Conservation (phyloP, 2,113 vertebrate genomes). For the Muscicapa adusta region DNA sequence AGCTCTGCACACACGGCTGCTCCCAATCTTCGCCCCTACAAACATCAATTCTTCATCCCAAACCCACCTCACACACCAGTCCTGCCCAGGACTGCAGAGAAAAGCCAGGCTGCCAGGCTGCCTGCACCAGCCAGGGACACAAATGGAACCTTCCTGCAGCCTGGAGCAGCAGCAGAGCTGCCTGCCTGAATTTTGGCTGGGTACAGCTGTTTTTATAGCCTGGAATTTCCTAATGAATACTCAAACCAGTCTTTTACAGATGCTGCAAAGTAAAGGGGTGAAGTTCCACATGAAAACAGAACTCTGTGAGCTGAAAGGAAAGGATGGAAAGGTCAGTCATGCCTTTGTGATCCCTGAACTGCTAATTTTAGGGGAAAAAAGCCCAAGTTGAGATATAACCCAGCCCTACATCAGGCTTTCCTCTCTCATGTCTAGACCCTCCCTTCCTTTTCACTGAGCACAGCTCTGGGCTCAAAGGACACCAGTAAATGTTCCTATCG, state of each 20-base stretch:
- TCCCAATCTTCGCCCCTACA: neutral
- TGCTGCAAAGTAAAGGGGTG: slow-evolving; percentile 79
- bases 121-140: neutral
- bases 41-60: neutral
- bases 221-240: slow-evolving; percentile 27
- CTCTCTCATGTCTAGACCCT: neutral
- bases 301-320: slow-evolving; percentile 76
- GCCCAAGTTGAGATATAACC: neutral
- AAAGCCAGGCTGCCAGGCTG: neutral
- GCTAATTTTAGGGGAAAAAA: neutral
- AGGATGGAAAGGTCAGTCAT: slow-evolving; percentile 75
- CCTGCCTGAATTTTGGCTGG: neutral
- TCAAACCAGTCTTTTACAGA: slow-evolving; percentile 68
- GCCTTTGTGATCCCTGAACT: neutral
- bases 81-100: neutral
- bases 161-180: neutral
- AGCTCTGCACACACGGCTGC: neutral
- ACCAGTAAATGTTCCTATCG: neutral
- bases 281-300: slow-evolving; percentile 80
- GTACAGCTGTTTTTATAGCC: slow-evolving; percentile 3
- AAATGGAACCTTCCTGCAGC: neutral
- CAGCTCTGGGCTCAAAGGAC: neutral
- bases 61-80: neutral
- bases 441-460: neutral
- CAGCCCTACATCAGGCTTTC: neutral